A percentile compares a stretch with the other conserved stretches of the same genome.
Evolutionary conservation across 1,140 invertebrate genomes (phyloP).

Genomic region (Vollenhovia emeryi): DNA sequence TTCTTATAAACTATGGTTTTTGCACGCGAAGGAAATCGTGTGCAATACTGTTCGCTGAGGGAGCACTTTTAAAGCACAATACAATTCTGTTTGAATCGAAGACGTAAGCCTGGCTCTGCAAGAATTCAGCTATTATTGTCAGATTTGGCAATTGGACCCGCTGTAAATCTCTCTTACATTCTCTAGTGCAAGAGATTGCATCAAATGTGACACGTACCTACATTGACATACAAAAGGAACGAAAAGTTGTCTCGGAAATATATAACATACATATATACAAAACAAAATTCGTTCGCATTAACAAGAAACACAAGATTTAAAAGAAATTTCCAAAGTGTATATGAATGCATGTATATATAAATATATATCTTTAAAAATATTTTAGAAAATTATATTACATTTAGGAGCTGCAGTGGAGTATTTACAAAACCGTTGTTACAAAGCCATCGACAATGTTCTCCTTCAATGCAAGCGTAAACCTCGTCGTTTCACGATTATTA

Average conservation of each 20-base stretch:
- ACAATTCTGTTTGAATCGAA: background rate
- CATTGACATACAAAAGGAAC: background rate
- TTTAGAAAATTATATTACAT: constrained; percentile 18
- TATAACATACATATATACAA: background rate
- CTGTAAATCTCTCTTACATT: background rate
- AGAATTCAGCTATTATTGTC: constrained; percentile 42
- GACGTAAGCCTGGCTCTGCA: background rate
- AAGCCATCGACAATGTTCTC: background rate
- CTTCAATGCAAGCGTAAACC: background rate
- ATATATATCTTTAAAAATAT: constrained; percentile 1
- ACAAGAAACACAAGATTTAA: background rate
- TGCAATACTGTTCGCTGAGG: background rate
- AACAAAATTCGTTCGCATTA: background rate
- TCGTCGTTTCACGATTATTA: background rate
- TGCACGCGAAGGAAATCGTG: background rate
- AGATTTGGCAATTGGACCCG: constrained; percentile 25
- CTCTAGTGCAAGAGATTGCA: background rate
- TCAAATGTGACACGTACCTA: constrained; percentile 9
- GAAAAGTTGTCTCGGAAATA: background rate
- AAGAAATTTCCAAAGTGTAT: background rate
- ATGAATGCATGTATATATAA: background rate
- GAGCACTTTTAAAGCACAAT: constrained; percentile 1
- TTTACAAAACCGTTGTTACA: constrained; percentile 14
- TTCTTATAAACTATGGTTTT: constrained; percentile 27
- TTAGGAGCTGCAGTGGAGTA: background rate